Base-by-base conservation (phyloP, 2,888 invertebrate genomes). In the Lasioglossum villosulum region DNA sequence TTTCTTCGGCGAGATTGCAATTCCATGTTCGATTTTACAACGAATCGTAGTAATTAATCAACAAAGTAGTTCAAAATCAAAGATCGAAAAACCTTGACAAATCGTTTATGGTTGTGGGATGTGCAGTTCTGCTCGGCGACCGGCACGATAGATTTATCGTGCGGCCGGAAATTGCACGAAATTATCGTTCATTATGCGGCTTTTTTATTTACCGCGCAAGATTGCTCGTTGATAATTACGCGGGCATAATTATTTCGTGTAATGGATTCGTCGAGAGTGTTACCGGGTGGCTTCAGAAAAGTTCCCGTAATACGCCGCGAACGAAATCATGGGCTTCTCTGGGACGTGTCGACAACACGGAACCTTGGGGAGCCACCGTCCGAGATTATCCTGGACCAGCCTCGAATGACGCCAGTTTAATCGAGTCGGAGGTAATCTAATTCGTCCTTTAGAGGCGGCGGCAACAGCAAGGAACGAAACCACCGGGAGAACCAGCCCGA, bases 351-450 rank as follows among this genome's bases (percentile, higher is more conserved):
- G 86, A 87, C 86, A 81, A 81, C 82, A 72, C 75, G 72, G 59
- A 70, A 73, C 78, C 86, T 71, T 72, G 42, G 82, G 71, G 83
- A 87, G 82, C 86, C 80, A 81, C 80, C 78, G 86, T 86, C 85
- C 86, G 85, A 90, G 90, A 89, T 90, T 90, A 89, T 89, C 85
- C 88, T 76, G 79, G 81, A 39, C 83, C 81, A 63, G 76, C 80
- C 86, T 86, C 84, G 85, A 87, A 89, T 83, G 88, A 89, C 88
- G 89, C 83, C 84, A 86, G 90, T 90, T 90, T 90, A 91, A 91
- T 90, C 91, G 90, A 91, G 90, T 91, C 89, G 91, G 83, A 71
- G 90, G 86, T 90, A 90, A 90, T 90, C 91, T 90, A 90, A 90
- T 90, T 90, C 90, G 88, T 89, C 89, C 89, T 90, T 88, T 87